Percentiles rank a stretch among this genome's conserved stretches.
Conservation (phyloP, 2,113 vertebrate species). For the Helogale parvula region DNA sequence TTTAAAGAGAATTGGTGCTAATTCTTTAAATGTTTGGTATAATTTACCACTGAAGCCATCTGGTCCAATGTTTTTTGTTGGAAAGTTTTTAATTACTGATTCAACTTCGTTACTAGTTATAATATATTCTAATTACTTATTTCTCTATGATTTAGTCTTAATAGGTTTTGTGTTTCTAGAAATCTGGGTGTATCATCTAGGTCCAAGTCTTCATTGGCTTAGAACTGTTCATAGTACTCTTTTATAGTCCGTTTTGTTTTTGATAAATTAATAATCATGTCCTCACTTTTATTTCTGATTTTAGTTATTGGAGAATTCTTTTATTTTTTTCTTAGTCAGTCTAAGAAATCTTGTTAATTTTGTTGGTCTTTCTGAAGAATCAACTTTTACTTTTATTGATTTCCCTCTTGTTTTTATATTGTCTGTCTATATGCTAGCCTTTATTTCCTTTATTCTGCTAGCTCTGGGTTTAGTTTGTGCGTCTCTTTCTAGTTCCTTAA, state of each 20-base stretch:
- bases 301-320: not conserved
- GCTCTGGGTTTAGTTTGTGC: not conserved
- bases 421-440: not conserved
- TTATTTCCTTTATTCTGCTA: not conserved
- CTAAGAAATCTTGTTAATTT: not conserved
- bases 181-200: not conserved
- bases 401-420: not conserved
- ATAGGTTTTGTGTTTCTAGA: not conserved
- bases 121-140: not conserved
- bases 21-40: not conserved
- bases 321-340: not conserved
- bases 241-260: not conserved
- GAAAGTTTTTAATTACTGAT: not conserved
- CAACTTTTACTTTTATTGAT: not conserved
- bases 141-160: not conserved
- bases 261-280: not conserved
- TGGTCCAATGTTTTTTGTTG: not conserved
- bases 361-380: not conserved
- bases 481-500: not conserved
- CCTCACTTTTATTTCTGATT: not conserved
- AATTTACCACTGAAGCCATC: not conserved
- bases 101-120: not conserved
- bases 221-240: not conserved
- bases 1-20: not conserved
- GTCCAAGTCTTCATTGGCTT: not conserved